Base-by-base conservation (phyloP, 2,113 vertebrate species). In the Numida meleagris region DNA sequence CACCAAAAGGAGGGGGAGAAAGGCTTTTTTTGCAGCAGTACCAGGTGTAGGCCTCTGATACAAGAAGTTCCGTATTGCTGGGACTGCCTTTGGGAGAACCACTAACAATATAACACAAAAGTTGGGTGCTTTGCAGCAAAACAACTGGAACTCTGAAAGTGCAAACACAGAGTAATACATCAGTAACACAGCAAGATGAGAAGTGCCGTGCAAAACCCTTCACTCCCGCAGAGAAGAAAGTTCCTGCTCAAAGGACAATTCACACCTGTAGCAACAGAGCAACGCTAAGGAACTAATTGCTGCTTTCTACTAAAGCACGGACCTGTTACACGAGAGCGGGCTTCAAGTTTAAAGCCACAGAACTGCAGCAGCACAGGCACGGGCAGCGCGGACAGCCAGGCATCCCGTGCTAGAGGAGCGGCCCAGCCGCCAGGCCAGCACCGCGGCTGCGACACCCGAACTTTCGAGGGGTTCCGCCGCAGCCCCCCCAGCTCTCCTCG, bases 271-370 rank as follows among this genome's bases (percentile, higher is more conserved):
- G 75, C 51, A 40, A 6, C 1, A 2, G 0, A 23, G 13, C 34
- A 18, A 7, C 0, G 0, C 2, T 0, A 6, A 34, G 40, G 27
- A 36, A 5, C 50, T 53, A 53, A 53, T 16, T 1, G 17, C 62
- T 6, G 2, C n/a, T 31, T 10, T 23, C 5, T 15, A 3, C 51
- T 6, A 10, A 31, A 24, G 7, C 70, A 17, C 57, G 16, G 10
- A 7, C 36, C 45, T 6, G 2, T 1, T 0, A 53, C 51, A 17
- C 51, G 15, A 27, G 27, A 53, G 12, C 1, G 4, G 74, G 10
- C 2, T 8, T 20, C 16, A 14, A 23, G 36, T 3, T 16, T 33
- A 20, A 29, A 62, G 50, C 45, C 19, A 5, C 3, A 6, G 2
- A 21, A 58, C 13, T 51, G 57, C 4, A 1, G 25, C 58, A 31